Evolutionary conservation across 2,888 invertebrate species (phyloP).

Genomic region (Drosophila pseudotalamancana): DNA sequence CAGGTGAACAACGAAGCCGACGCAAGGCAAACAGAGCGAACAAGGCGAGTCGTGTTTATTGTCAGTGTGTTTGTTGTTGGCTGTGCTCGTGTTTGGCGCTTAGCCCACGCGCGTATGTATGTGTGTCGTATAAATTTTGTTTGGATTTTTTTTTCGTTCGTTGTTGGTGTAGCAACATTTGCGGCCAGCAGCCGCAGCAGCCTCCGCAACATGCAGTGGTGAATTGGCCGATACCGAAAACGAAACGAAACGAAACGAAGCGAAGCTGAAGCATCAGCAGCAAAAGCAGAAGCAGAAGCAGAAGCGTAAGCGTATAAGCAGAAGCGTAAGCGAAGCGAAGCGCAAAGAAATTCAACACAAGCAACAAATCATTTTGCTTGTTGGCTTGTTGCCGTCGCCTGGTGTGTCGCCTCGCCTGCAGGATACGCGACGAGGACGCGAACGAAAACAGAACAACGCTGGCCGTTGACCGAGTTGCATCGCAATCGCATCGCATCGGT

Average conservation of each 20-base stretch:
- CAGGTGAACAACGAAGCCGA: conserved; percentile 67
- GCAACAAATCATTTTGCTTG: conserved; percentile 31
- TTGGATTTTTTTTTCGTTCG: conserved; percentile 29
- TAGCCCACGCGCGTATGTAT: conserved; percentile 45
- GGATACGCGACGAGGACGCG: conserved; percentile 55
- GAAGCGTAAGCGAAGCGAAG: conserved; percentile 20
- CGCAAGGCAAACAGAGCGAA: conserved; percentile 34
- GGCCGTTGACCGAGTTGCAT: conserved; percentile 77
- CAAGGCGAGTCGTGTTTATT: conserved; percentile 23
- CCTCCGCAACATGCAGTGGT: conserved; percentile 60
- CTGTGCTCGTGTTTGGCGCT: conserved; percentile 32
- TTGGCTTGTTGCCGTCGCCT: conserved; percentile 22
- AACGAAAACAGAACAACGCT: conserved; percentile 70
- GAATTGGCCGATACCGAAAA: conserved; percentile 29
- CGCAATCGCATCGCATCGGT: conserved; percentile 51
- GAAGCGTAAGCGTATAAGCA: too few species aligned
- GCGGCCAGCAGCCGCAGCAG: conserved; percentile 45
- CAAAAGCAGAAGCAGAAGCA: not conserved
- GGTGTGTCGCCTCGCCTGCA: conserved; percentile 42
- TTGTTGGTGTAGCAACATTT: conserved; percentile 51
- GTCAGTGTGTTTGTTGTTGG: conserved; percentile 18
- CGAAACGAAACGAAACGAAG: conserved; percentile 23
- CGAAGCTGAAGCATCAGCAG: conserved; percentile 11
- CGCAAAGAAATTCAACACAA: conserved; percentile 47
- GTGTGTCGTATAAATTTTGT: conserved; percentile 40